Conservation (phyloP, 2,797 vertebrate species). For the Glyptemys insculpta region DNA sequence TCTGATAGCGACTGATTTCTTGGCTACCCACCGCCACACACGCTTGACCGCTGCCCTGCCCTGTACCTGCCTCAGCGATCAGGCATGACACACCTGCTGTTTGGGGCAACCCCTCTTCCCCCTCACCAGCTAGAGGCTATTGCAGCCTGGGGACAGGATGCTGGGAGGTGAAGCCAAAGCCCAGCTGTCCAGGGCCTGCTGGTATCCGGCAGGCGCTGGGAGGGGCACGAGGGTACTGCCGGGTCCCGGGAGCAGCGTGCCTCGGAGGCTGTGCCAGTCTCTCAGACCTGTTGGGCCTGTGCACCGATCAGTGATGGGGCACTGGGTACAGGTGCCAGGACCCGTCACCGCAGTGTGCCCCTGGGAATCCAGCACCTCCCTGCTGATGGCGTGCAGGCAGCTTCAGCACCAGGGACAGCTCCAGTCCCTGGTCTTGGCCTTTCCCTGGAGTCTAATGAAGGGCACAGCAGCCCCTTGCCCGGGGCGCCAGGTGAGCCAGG, state of each 20-base stretch:
- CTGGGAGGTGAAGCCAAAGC: too few species aligned
- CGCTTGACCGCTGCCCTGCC: too few species aligned
- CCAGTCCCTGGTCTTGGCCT: rapidly evolving
- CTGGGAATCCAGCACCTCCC: rapidly evolving
- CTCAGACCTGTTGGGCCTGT: background rate
- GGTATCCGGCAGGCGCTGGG: too few species aligned
- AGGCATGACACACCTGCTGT: too few species aligned
- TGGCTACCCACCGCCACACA: too few species aligned
- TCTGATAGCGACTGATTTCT: too few species aligned
- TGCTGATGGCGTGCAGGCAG: background rate
- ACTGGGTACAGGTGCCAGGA: background rate
- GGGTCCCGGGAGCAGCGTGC: background rate
- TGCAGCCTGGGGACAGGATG: too few species aligned
- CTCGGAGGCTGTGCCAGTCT: rapidly evolving
- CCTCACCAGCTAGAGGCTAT: too few species aligned
- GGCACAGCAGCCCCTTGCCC: rapidly evolving
- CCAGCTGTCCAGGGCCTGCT: too few species aligned
- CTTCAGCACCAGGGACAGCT: background rate
- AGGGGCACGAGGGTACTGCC: background rate
- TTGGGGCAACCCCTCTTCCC: too few species aligned
- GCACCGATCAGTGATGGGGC: background rate
- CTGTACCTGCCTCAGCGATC: too few species aligned
- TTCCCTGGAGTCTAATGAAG: background rate
- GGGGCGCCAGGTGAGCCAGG: background rate
- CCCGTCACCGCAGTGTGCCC: background rate